Percentiles rank a stretch among this genome's conserved stretches.
These are phyloP conservation scores for Phenacoccus solenopsis DNA, from an alignment of 1,140 invertebrate species.

Conservation along the genomic window DNA sequence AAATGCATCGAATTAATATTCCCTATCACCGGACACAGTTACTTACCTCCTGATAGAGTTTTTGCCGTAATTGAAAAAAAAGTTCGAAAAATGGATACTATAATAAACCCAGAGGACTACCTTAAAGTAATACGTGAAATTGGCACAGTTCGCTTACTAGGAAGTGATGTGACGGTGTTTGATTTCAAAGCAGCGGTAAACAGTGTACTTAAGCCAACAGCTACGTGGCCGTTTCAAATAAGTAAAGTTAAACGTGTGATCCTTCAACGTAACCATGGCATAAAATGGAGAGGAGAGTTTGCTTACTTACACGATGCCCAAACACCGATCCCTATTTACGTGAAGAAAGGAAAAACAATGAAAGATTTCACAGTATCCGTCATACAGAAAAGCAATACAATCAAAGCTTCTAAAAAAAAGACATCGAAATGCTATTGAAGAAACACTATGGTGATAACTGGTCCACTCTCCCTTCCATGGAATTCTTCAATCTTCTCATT, in stretches of 20 bases:
- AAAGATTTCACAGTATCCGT: too few relatives aligned
- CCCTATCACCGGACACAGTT: slow-evolving; percentile 29
- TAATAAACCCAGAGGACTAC: not conserved
- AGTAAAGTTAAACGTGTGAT: not conserved
- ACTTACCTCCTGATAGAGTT: slow-evolving; percentile 29
- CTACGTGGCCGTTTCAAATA: slow-evolving; percentile 5
- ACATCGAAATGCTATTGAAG: too few relatives aligned
- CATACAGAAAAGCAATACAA: too few relatives aligned
- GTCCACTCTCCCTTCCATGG: too few relatives aligned
- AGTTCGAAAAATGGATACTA: slow-evolving; percentile 23
- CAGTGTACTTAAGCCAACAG: not conserved
- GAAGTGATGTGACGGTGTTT: not conserved
- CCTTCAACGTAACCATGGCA: too few relatives aligned
- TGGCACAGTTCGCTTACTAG: not conserved
- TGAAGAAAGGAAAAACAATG: too few relatives aligned
- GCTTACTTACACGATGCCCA: too few relatives aligned
- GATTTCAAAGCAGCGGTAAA: not conserved
- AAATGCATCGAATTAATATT: slow-evolving; percentile 27
- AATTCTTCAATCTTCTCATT: too few relatives aligned
- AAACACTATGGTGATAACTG: too few relatives aligned
- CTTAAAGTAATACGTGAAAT: not conserved
- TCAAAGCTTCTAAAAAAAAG: too few relatives aligned
- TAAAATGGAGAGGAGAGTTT: too few relatives aligned
- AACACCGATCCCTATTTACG: too few relatives aligned
- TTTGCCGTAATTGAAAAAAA: slow-evolving; percentile 29